Base-by-base conservation (phyloP, 2,113 vertebrate species). In the Trematocara unimaculatum region DNA sequence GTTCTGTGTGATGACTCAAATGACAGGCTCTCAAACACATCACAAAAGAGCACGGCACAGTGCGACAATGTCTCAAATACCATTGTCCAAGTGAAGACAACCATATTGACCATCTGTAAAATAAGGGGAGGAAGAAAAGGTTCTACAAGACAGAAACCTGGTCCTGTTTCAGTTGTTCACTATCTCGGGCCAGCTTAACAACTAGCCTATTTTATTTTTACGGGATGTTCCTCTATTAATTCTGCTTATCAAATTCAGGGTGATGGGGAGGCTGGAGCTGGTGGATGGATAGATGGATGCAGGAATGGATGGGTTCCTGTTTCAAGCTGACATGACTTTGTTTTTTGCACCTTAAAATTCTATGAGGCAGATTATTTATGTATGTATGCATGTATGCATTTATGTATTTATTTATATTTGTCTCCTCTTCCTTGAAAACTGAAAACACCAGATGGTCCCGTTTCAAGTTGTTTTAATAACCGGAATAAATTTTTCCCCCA, bases 391-490 rank as follows among this genome's bases (percentile, higher is more conserved):
- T 64, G 6, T 20, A 64, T 64, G 6, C 60, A 4, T 64, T 35
- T 35, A 35, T 62, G 17, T 64, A 70, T 70, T 42, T 70, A 70
- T 17, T 72, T 74, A 45, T 47, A 1, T 29, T 72, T 17, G 40
- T 72, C 8, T 20, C 60, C 6, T 0, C 60, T 64, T 5, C 67
- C 8, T 47, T 47, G 23, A 47, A 74, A 74, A 26, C 40, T 72
- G 40, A 29, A 47, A 72, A 17, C 67, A 47, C 67, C 67, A 45
- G 40, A 72, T 72, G 67, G 40, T 42, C 40, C 40, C 0, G 0
- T 72, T 72, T 72, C 20, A 45, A 72, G 20, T 72, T 47, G 14
- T 74, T 74, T 74, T 47, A 42, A 18, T 74, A 47, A 67, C 35
- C 1, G 4, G 33, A 64, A 72, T 45, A 72, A 0, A 26, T 45